A percentile compares a stretch with the other conserved stretches of the same genome.
phyloP scores from a whole-genome alignment of 2,888 invertebrate genomes.

The Sepioteuthis lessoniana region DNA sequence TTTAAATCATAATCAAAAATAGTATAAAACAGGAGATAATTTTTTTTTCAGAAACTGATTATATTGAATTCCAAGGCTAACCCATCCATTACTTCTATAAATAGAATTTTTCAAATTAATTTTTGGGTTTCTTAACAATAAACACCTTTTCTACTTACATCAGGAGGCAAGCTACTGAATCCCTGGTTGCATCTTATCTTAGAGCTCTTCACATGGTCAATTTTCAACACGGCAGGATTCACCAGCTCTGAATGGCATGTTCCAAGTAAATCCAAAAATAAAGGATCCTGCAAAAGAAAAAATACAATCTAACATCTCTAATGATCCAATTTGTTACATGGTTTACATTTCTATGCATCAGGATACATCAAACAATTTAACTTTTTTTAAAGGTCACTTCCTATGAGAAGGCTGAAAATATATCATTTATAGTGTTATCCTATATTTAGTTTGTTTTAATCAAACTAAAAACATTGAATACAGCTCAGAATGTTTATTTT shows the following conservation, averaged over 20 bases:
- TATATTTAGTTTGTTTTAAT: no score
- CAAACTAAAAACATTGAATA: no score
- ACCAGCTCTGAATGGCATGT: constrained; percentile 73
- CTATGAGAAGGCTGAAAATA: no score
- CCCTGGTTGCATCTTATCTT: constrained; percentile 69
- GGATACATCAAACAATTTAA: neutral
- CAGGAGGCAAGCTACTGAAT: constrained; percentile 72
- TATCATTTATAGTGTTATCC: no score
- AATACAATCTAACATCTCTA: neutral
- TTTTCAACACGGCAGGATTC: constrained; percentile 72
- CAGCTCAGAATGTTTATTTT: no score
- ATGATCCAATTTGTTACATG: neutral
- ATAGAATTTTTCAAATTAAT: neutral
- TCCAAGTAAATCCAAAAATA: constrained; percentile 73
- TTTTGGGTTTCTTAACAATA: neutral
- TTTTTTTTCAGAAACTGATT: neutral
- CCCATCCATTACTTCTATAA: neutral
- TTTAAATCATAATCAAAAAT: neutral
- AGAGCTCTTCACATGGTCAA: constrained; percentile 70
- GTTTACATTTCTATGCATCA: no score
- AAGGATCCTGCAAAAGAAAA: constrained; percentile 64
- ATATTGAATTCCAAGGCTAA: neutral
- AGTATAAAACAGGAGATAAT: neutral
- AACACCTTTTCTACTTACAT: constrained; percentile 61
- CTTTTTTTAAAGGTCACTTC: no score